A percentile compares a stretch with the other conserved stretches of the same genome.
These are phyloP conservation scores for Rhingia campestris DNA, from an alignment of 2,888 invertebrate species.

Conservation along the genomic window DNA sequence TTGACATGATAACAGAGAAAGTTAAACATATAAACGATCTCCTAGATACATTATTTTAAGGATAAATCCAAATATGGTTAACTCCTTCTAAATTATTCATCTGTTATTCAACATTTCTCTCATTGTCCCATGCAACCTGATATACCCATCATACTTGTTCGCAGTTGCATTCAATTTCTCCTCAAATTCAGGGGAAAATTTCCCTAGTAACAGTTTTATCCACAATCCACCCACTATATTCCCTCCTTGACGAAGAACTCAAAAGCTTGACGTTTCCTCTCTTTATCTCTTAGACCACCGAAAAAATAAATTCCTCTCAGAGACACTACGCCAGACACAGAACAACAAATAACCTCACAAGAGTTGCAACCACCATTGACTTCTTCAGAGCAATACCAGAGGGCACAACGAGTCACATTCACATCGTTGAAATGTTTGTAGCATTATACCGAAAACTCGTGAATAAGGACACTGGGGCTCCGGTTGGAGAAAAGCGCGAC, in stretches of 20 bases:
- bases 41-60: background rate
- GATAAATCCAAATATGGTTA: background rate
- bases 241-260: background rate
- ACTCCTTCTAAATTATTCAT: background rate
- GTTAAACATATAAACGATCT: too few relatives aligned
- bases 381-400: conserved; percentile 69
- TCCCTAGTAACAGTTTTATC: conserved; percentile 64
- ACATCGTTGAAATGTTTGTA: conserved; percentile 44
- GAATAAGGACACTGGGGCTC: conserved; percentile 47
- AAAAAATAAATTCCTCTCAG: background rate
- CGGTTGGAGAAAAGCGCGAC: conserved; percentile 42
- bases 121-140: conserved; percentile 16
- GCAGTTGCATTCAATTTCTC: conserved; percentile 24
- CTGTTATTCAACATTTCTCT: background rate
- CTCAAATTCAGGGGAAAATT: conserved; percentile 59
- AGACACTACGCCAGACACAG: background rate
- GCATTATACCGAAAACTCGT: conserved; percentile 46
- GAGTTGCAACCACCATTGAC: conserved; percentile 26
- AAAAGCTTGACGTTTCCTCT: conserved; percentile 23
- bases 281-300: background rate
- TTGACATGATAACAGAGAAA: too few relatives aligned
- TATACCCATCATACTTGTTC: background rate
- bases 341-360: conserved; percentile 22
- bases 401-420: conserved; percentile 70
- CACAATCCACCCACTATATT: background rate